Evolutionary conservation across 1,140 invertebrate genomes (phyloP), one percentile per base, ranked within the genome.

Genomic region (Physella acuta): DNA sequence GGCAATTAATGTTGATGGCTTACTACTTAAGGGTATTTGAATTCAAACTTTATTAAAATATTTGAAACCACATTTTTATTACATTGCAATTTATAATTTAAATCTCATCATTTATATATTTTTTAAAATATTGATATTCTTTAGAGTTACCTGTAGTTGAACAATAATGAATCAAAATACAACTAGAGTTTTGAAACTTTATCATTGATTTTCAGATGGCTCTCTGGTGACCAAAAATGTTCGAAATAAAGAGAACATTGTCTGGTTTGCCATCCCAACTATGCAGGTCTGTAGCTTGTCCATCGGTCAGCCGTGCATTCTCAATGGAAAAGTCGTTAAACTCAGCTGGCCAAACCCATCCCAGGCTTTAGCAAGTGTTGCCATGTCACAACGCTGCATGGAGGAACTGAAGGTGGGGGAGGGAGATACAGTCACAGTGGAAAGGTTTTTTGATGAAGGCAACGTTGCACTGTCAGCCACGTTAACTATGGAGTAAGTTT

Each of bases 241-340:
- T 11, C 16, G 66, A 49, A 39, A 62, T 3, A 71, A 71, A 30
- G 70, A 70, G 20, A 62, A 69, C 8, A 33, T 77, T 1, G 52
- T 77, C 20, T 61, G 63, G 55, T 49, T 78, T 3, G 59, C 73
- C 36, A 74, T 75, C 20, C 66, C 68, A 37, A 44, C 69, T 0
- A 75, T 78, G 74, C 65, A 71, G 53, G n/a, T 78, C 30, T 78
- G 72, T 69, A 60, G 70, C 26, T 55, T 78, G 17, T 34, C 37
- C 30, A 75, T 76, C 26, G 76, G 76, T 26, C 64, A 72, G 16
- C 62, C 63, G 4, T 72, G 71, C 71, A 39, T 78, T 55, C 26
- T 78, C 0, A 71, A 72, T 49, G 44, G 34, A 17, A 56, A 28
- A 3, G n/a, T 51, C 3, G 70, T 76, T 1, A 56, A 55, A 33